A percentile compares a stretch with the other conserved stretches of the same genome.
phyloP scores from a whole-genome alignment of 2,113 vertebrate genomes.

The Cervus canadensis region DNA sequence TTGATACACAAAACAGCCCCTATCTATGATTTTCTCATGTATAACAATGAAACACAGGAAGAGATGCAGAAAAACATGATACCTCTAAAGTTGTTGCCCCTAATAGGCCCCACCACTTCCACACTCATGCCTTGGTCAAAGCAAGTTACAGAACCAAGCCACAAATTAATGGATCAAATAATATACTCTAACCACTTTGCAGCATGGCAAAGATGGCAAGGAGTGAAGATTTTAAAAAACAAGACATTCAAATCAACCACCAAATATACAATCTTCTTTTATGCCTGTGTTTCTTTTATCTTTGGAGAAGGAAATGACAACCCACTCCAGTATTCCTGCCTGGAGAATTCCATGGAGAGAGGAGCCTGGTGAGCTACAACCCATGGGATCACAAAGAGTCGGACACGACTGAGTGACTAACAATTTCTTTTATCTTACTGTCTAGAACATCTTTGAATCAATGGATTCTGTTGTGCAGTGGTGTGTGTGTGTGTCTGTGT shows the following conservation, averaged over 20 bases:
- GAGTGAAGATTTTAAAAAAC: neutral
- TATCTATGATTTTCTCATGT: neutral
- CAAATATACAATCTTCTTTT: neutral
- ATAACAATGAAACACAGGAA: neutral
- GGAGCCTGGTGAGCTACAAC: neutral
- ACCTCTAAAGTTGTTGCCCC: neutral
- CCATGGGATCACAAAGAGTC: neutral
- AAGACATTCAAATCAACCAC: neutral
- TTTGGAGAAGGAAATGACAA: neutral
- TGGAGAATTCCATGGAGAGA: neutral
- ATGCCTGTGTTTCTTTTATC: neutral
- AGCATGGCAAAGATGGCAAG: neutral
- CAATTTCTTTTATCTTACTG: neutral
- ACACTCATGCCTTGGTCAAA: neutral
- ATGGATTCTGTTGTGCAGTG: neutral
- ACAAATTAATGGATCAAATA: neutral
- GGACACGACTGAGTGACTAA: neutral
- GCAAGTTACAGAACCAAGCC: neutral
- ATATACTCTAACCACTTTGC: neutral
- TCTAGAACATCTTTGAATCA: neutral
- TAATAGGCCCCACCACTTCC: neutral
- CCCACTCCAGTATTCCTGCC: neutral
- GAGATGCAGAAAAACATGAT: neutral
- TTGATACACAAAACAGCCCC: fast-evolving
- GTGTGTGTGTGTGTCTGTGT: neutral